Percentiles rank a stretch among this genome's conserved stretches.
These are phyloP conservation scores for Heliconius melpomene DNA, from an alignment of 1,140 invertebrate genomes.

Conservation along the genomic window DNA sequence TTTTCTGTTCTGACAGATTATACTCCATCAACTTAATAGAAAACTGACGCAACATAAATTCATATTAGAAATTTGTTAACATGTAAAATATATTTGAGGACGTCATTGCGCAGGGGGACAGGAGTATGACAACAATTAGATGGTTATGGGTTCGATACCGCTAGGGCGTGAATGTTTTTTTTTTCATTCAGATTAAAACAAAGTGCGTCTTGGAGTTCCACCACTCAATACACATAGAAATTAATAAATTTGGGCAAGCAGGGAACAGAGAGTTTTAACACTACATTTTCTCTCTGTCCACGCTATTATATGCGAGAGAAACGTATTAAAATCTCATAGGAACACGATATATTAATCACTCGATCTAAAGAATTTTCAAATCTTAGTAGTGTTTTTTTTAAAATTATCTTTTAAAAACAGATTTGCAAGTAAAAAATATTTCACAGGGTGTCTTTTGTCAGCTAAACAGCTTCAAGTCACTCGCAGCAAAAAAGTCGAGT, in stretches of 20 bases:
- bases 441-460: slow-evolving; percentile 5
- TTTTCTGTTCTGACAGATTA: not conserved
- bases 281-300: too few relatives aligned
- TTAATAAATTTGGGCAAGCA: too few relatives aligned
- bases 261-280: too few relatives aligned
- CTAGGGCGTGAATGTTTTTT: too few relatives aligned
- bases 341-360: not conserved
- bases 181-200: too few relatives aligned
- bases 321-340: too few relatives aligned
- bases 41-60: not conserved
- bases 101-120: too few relatives aligned
- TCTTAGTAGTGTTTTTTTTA: not conserved
- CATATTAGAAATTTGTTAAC: not conserved
- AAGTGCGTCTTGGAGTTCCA: too few relatives aligned
- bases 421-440: slow-evolving; percentile 1
- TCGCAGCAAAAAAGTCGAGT: slow-evolving; percentile 5
- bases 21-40: not conserved
- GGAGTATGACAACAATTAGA: too few relatives aligned
- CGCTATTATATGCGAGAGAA: too few relatives aligned
- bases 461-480: slow-evolving; percentile 11
- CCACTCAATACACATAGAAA: too few relatives aligned
- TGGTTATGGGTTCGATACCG: too few relatives aligned
- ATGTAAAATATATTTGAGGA: not conserved
- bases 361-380: not conserved
- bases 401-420: not conserved